Percentiles rank a stretch among this genome's conserved stretches.
Conservation (phyloP, 2,888 invertebrate genomes). For the Parnassius smintheus region DNA sequence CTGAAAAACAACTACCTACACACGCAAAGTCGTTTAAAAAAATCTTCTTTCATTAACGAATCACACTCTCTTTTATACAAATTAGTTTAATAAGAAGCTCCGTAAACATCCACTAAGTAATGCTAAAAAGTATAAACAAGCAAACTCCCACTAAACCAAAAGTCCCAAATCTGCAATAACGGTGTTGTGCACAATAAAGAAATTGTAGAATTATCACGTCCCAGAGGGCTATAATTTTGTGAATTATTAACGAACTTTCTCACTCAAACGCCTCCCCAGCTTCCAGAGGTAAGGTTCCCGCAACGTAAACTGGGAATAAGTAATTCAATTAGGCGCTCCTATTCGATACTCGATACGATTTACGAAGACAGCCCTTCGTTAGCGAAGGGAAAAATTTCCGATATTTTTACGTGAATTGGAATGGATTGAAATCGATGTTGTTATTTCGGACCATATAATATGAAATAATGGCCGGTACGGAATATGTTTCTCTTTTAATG, state of each 20-base stretch:
- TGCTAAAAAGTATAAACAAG: background rate
- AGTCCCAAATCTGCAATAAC: conserved; percentile 4
- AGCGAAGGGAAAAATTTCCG: conserved; percentile 20
- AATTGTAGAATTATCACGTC: conserved; percentile 27
- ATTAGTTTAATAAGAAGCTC: no score
- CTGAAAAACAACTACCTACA: conserved; percentile 7
- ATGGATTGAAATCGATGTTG: conserved; percentile 23
- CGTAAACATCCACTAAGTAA: no score
- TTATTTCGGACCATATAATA: conserved; percentile 26
- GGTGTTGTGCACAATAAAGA: conserved; percentile 23
- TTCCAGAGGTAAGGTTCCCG: conserved; percentile 23
- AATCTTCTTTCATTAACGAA: background rate
- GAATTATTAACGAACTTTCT: conserved; percentile 27
- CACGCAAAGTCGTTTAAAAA: background rate
- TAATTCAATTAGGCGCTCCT: conserved; percentile 29
- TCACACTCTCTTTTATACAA: background rate
- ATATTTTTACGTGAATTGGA: conserved; percentile 26
- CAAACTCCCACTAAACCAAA: conserved; percentile 3
- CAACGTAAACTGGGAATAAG: conserved; percentile 27
- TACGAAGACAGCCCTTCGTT: conserved; percentile 28
- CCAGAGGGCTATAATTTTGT: conserved; percentile 23
- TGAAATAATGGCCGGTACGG: conserved; percentile 16
- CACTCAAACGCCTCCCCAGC: conserved; percentile 23
- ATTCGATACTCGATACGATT: conserved; percentile 28
- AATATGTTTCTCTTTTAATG: background rate